Evolutionary conservation across 2,113 vertebrate species (phyloP).

Genomic region (Sinocyclocheilus anophthalmus): DNA sequence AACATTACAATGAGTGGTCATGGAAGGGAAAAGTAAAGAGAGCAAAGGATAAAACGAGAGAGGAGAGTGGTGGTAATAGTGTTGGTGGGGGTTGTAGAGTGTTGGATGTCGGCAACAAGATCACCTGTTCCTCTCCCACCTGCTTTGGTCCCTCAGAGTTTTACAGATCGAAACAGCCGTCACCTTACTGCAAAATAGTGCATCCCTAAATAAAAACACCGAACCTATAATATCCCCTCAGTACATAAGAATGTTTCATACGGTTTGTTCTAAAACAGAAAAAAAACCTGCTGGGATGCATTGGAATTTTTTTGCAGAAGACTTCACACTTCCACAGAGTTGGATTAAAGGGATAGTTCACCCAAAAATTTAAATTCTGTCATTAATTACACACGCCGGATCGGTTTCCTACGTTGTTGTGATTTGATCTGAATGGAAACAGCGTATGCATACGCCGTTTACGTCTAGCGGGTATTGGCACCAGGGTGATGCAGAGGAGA

Average conservation of each 20-base stretch:
- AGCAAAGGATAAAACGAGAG: neutral
- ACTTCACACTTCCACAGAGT: neutral
- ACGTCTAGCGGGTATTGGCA: too few relatives aligned
- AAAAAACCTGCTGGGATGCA: neutral
- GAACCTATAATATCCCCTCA: neutral
- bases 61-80: conserved; percentile 4
- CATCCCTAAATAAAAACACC: neutral
- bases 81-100: conserved; percentile 28
- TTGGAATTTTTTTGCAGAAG: neutral
- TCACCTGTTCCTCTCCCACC: conserved; percentile 63
- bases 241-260: neutral
- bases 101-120: conserved; percentile 55
- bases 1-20: neutral
- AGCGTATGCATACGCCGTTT: too few relatives aligned
- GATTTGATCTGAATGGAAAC: too few relatives aligned
- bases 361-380: too few relatives aligned
- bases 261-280: too few relatives aligned
- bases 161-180: conserved; percentile 22
- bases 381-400: too few relatives aligned
- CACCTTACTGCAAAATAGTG: neutral
- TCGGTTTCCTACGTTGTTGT: too few relatives aligned
- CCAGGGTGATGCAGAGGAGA: too few relatives aligned
- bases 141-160: conserved; percentile 54
- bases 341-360: neutral
- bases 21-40: neutral